Evolutionary conservation across 2,797 vertebrate genomes (phyloP).

Genomic region (Phataginus tetradactyla): DNA sequence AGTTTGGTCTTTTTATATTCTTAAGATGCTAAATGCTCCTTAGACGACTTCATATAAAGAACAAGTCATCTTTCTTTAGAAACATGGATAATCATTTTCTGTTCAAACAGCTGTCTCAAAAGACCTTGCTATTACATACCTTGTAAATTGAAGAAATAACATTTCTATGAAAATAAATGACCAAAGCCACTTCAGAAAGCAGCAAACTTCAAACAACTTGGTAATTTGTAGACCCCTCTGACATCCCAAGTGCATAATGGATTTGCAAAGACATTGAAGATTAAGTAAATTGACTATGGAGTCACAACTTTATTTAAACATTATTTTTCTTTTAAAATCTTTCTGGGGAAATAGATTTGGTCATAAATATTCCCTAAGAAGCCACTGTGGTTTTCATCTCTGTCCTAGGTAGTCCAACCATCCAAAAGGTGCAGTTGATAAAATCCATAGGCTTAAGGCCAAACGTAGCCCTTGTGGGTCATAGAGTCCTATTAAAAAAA

Average conservation of each 20-base stretch:
- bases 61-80: constrained; percentile 72
- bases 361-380: constrained; percentile 61
- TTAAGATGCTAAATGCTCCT: constrained; percentile 55
- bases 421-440: constrained; percentile 36
- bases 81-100: constrained; percentile 74
- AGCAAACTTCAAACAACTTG: constrained; percentile 68
- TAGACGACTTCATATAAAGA: constrained; percentile 64
- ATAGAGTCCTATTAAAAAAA: background rate
- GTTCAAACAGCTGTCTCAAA: constrained; percentile 76
- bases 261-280: constrained; percentile 66
- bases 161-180: constrained; percentile 77
- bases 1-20: constrained; percentile 37
- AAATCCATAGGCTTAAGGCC: constrained; percentile 38
- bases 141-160: constrained; percentile 78
- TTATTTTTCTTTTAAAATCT: constrained; percentile 48
- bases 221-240: constrained; percentile 73
- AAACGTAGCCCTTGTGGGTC: constrained; percentile 39
- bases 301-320: constrained; percentile 72
- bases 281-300: constrained; percentile 63
- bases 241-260: constrained; percentile 75
- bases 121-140: constrained; percentile 75
- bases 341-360: constrained; percentile 43
- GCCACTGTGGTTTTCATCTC: constrained; percentile 47
- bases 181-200: constrained; percentile 77
- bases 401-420: constrained; percentile 32